Base-by-base conservation (phyloP, 2,888 invertebrate genomes). In the Prosopocoilus inquinatus region DNA sequence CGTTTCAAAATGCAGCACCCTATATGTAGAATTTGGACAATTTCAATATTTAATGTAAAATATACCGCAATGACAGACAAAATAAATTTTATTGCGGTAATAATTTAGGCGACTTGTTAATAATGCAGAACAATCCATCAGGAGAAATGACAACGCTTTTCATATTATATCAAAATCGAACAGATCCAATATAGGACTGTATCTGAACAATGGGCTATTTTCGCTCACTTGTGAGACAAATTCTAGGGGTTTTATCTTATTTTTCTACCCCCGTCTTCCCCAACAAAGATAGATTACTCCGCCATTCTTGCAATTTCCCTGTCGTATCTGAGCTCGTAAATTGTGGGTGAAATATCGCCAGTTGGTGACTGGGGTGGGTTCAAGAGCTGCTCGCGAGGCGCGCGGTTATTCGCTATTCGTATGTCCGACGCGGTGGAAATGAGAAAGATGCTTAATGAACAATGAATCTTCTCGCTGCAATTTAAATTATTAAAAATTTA, bases 301-400 rank as follows among this genome's bases (percentile, higher is more conserved):
- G 87, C 88, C 89, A 89, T 90, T 89, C 89, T 90, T 89, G 89
- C 90, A 90, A 90, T 90, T 89, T 90, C 89, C 88, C 89, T 89
- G 90, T 90, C 90, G 89, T 89, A 89, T 88, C 88, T 88, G 86
- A 83, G 86, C 85, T 86, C 88, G 87, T 90, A 89, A 89, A 90
- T 89, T 87, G 84, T 81, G 82, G 79, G 87, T 89, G 89, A 89
- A 87, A 87, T 89, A 89, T 88, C 84, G 85, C 81, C 80, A 77
- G 80, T 73, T 72, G 72, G 74, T 69, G 72, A 70, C 67, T 66
- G 65, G 68, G 68, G 67, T 65, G 67, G 66, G 59, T 57, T 48
- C 59, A 62, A 62, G 62, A 63, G 63, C 59, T 62, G 63, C 60
- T 73, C 75, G 53, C 57, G 59, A 51, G 50, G 57, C 53, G 56